Base-by-base conservation (phyloP, 2,113 vertebrate species). In the cat (Felis catus) region DNA sequence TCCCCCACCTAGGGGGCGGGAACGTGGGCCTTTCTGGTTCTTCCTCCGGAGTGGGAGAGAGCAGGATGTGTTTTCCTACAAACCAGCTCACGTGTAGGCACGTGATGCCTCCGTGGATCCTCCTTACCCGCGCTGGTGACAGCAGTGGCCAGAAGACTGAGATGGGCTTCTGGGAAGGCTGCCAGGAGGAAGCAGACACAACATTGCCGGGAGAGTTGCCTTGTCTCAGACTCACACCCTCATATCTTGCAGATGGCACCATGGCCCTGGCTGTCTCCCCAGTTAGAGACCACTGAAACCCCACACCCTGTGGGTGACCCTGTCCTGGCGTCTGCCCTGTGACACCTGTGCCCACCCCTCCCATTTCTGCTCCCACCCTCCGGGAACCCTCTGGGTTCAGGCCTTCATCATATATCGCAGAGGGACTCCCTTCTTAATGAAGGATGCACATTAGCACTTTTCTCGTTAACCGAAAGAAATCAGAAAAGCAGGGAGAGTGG, bases 341-440 rank as follows among this genome's bases (percentile, higher is more conserved):
- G 76, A 1, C 16, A 3, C 48, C 16, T 68, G 33, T 14, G 58
- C 8, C 31, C 1, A 0, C 2, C 53, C n/a, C 29, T 16, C 19
- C 25, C 18, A 5, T 23, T 58, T 39, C 63, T 0, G 29, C 84
- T n/a, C 74, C 27, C 5, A 0, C 4, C 0, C 0, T 11, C 29
- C 7, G 25, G 55, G 74, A 3, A 0, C 4, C 0, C 0, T 11
- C 29, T 4, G 31, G 55, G 65, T 12, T 55, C 45, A 36, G 83
- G n/a, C 65, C 66, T 85, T 21, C 36, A 5, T 39, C 27, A 3
- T 7, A 5, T 23, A 16, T 23, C 12, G 31, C 61, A 21, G 19
- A 53, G 76, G 51, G 29, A 51, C 33, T 33, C 48, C 48, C 48
- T 0, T 5, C 48, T 53, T n/a, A 19, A 21, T 53, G 48, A 79